Percentiles rank a stretch among this genome's conserved stretches.
Conservation (phyloP, 2,113 vertebrate species). For the Microcebus tavaratra region DNA sequence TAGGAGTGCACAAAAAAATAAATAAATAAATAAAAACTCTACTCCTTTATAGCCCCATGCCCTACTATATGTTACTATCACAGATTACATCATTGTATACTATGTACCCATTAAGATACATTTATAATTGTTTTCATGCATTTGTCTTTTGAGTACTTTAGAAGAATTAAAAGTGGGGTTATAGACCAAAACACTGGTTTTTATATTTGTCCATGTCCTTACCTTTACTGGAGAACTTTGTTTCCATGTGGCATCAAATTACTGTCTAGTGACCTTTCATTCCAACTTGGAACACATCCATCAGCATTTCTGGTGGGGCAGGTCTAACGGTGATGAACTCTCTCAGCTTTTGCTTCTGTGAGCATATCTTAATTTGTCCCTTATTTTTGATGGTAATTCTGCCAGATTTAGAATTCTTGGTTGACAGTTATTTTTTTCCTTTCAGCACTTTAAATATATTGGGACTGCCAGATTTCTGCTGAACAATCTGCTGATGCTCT, state of each 20-base stretch:
- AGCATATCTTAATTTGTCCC: neutral
- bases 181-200: neutral
- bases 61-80: neutral
- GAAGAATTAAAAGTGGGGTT: neutral
- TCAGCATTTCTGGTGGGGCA: neutral
- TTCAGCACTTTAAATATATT: neutral
- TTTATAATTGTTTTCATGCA: neutral
- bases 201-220: neutral
- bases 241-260: neutral
- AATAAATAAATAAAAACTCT: too few relatives aligned
- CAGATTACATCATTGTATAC: neutral
- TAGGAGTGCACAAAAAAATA: neutral
- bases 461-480: neutral
- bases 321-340: neutral
- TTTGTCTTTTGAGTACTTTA: neutral
- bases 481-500: neutral
- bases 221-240: neutral
- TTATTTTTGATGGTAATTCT: neutral
- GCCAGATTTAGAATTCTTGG: neutral
- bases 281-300: neutral
- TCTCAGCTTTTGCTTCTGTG: neutral
- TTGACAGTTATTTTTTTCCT: neutral
- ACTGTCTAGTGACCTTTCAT: neutral
- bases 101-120: neutral
- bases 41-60: neutral